Base-by-base conservation (phyloP, 2,797 vertebrate species). In the Bradypodion ventrale region DNA sequence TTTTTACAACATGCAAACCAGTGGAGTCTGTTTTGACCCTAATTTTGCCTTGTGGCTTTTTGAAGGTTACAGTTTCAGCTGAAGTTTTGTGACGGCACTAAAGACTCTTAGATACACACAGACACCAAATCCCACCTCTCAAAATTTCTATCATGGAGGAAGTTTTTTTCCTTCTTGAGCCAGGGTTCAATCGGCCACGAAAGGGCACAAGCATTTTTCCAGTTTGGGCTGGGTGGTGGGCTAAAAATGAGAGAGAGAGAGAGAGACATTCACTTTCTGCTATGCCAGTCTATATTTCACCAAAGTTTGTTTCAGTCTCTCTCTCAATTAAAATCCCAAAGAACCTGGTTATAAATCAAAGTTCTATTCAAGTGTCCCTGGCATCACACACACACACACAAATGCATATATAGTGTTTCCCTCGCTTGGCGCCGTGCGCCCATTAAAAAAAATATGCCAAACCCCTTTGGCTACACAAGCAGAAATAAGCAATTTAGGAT, bases 401-500 rank as follows among this genome's bases (percentile, higher is more conserved):
- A 35, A 46, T 56, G 52, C 52, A n/a, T 44, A 37, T 35, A 15
- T 35, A 83, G 49, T 52, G 86, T 87, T 86, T 90, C 85, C 93
- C 87, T 42, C 62, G 37, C 7, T 21, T 59, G 93, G 86, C 94
- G 91, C 92, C 85, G 40, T 84, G 92, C 35, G 81, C 93, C 93
- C 80, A 88, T 90, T 90, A 93, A 94, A 95, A 93, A 95, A 74
- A 29, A 95, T 94, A 94, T 92, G 93, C 91, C 94, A 95, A 93
- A 93, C 89, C 95, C 96, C 96, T 95, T 96, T 96, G 95, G 96
- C 96, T 89, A 96, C 94, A 95, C 91, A 91, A 95, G 94, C 93
- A 95, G 95, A 95, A 95, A 96, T 93, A 95, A 95, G 95, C 96
- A 95, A 96, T 96, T 96, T 96, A 94, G 94, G 95, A 96, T 96